Evolutionary conservation across 2,797 vertebrate species (phyloP), one percentile per base, ranked within the genome.

Genomic region (Hippocampus kuda): DNA sequence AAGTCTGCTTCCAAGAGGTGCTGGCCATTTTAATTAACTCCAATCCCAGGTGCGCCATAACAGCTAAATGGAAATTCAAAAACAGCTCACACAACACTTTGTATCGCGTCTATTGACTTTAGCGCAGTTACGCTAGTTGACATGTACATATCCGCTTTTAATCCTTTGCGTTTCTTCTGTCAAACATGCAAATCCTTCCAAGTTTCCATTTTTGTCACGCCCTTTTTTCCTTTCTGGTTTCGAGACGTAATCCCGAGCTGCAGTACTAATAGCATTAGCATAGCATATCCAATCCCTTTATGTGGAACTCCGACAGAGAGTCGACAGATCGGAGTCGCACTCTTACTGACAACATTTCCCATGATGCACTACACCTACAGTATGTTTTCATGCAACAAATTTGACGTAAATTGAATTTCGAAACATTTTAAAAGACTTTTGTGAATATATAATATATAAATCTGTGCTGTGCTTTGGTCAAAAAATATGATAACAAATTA

Each of bases 231-330:
- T 30, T 51, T 82, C 80, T 78, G 76, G 79, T 81, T 86, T 84
- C 60, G 79, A 87, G 79, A 84, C 83, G 82, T 81, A 88, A 88
- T 88, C 88, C 86, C 79, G 71, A 70, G 74, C 72, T 78, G 81
- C 78, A 81, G 74, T 75, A 77, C 85, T 89, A 89, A 89, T 86
- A 86, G 81, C 80, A 85, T 89, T 89, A 85, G 80, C 79, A 71
- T 81, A 88, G 87, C 88, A 85, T 87, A 84, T 85, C 87, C 81
- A 88, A 89, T 89, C 87, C 84, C 83, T 54, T 88, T 85, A 88
- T 41, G 15, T 66, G 12, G 79, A 67, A 68, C 72, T 75, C 69
- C 46, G 42, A 75, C 70, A 70, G 75, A 70, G 79, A 79, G 34
- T 54, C 72, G 83, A 74, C 71, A 87, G 77, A 83, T 83, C 85